Evolutionary conservation across 2,888 invertebrate genomes (phyloP).

Genomic region (Cephus runcator): DNA sequence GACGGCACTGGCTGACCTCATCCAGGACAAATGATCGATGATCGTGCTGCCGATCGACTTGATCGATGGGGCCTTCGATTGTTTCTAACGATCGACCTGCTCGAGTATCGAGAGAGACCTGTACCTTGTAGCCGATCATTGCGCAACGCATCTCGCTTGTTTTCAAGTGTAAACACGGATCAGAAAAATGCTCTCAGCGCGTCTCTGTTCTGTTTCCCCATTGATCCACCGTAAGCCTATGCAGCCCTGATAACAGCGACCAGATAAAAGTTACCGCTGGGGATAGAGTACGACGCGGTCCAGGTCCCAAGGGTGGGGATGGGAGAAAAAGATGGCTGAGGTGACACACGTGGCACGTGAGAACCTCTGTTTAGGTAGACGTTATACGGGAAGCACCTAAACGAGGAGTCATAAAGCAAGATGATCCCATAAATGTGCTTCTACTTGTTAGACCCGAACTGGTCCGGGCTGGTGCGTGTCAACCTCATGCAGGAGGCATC

Average conservation of each 20-base stretch:
- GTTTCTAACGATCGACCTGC: conserved; percentile 40
- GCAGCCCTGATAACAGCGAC: not conserved
- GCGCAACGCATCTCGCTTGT: not conserved
- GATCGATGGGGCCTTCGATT: conserved; percentile 44
- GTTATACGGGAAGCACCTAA: conserved; percentile 18
- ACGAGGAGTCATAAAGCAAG: conserved; percentile 44
- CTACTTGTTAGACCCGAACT: conserved; percentile 36
- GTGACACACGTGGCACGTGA: not conserved
- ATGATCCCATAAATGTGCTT: conserved; percentile 47
- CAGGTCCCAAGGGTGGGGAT: not conserved
- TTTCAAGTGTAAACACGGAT: not conserved
- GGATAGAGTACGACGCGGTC: not conserved
- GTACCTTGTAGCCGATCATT: not conserved
- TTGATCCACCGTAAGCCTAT: not conserved
- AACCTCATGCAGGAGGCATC: conserved; percentile 29
- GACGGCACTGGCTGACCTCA: not conserved
- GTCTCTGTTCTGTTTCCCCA: not conserved
- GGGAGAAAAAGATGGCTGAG: not conserved
- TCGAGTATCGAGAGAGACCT: not conserved
- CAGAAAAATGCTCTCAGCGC: not conserved
- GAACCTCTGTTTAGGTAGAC: not conserved
- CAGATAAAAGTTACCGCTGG: not conserved
- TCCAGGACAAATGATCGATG: conserved; percentile 38
- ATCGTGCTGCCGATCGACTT: conserved; percentile 26
- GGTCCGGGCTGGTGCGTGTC: conserved; percentile 32